Evolutionary conservation across 2,797 vertebrate genomes (phyloP).

Genomic region (Spheniscus humboldti): DNA sequence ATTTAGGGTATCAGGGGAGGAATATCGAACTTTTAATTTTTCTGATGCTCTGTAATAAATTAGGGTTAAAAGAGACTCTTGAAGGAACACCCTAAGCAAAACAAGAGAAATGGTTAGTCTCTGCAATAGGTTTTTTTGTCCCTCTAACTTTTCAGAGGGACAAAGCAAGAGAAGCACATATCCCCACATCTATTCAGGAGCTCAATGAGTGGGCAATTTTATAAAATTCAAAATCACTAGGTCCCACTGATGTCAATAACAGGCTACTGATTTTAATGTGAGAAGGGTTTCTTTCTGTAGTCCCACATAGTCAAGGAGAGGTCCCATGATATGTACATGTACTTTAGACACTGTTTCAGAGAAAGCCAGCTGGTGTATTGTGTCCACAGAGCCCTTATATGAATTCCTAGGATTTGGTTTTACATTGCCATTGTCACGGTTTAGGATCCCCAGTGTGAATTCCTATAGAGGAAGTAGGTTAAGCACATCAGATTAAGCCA

Average conservation of each 20-base stretch:
- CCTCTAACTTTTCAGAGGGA: background rate
- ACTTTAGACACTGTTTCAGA: background rate
- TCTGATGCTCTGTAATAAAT: background rate
- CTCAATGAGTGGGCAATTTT: background rate
- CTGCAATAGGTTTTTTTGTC: background rate
- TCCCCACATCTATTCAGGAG: background rate
- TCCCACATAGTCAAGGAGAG: background rate
- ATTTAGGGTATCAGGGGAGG: background rate
- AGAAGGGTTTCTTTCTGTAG: background rate
- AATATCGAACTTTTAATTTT: background rate
- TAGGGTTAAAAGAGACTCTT: background rate
- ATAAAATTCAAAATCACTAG: background rate
- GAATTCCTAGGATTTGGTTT: background rate
- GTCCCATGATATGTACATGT: background rate
- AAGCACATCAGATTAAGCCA: constrained; percentile 10
- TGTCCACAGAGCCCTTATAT: background rate
- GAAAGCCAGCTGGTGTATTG: background rate
- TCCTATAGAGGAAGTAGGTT: background rate
- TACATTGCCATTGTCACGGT: background rate
- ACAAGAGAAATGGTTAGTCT: background rate
- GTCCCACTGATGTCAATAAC: background rate
- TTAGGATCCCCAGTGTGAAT: background rate
- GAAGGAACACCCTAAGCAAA: background rate
- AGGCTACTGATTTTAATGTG: background rate
- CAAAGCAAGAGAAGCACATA: background rate